Evolutionary conservation across 2,888 invertebrate species (phyloP), one percentile per base, ranked within the genome.

Genomic region (Noctua janthina): DNA sequence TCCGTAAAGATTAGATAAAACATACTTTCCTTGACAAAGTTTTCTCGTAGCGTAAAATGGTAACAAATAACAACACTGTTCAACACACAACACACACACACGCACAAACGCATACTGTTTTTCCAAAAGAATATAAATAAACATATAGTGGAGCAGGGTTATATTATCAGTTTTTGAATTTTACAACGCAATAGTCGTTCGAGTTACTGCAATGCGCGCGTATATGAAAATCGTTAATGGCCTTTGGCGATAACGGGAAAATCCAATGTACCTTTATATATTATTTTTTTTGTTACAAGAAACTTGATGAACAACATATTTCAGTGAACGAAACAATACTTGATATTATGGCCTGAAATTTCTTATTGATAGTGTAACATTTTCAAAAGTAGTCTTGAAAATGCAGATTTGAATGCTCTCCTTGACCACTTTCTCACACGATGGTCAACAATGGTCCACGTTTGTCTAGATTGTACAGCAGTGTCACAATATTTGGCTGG

Each of bases 211-310:
- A 81, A 73, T 79, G 81, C 67, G 74, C 85, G 81, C 81, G 83
- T 87, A 79, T 88, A 81, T 82, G 69, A 81, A 74, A 81, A 76
- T 86, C 74, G 88, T 89, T 89, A 86, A 87, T 85, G 74, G 80
- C 78, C 72, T 81, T 59, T 76, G 49, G 74, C 83, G 90, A 91
- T 93, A 92, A 90, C 90, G 90, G 89, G 88, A 88, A 90, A 92
- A 89, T 87, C 78, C 81, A 82, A 85, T 75, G 64, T 66, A 76
- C 69, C 49, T 70, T 56, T 76, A 62, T 66, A 71, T n/a, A 62
- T 39, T 29, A n/a, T 29, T 29, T 70, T 79, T 80, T 76, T 74
- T 78, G 54, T 73, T 74, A 11, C 39, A 68, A 59, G 4, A 62
- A 79, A 39, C 43, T 59, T 49, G 15, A 29, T 67, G 20, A 17